These are phyloP conservation scores for Ophioninae sp. DNA, from an alignment of 2,888 invertebrate genomes.

Conservation along the genomic window DNA sequence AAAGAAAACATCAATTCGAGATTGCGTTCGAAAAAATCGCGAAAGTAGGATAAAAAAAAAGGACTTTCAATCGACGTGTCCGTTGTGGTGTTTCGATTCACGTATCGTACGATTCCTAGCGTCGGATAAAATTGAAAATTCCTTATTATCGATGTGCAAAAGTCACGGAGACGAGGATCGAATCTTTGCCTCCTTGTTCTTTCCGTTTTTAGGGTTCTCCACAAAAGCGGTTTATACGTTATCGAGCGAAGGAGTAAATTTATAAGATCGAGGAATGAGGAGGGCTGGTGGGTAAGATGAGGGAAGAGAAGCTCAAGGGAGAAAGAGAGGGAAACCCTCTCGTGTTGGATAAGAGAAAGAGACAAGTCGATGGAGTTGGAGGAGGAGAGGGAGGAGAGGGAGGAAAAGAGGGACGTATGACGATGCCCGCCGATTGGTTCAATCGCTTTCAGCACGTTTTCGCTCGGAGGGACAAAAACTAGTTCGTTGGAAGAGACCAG, in stretches of 20 bases:
- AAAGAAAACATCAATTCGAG: no score
- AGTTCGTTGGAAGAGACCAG: conserved; percentile 65
- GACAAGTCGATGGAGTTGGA: conserved; percentile 32
- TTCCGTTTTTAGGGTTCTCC: conserved; percentile 28
- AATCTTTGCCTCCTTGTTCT: conserved; percentile 20
- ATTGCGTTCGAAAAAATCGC: no score
- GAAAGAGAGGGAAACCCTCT: conserved; percentile 32
- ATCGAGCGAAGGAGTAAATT: conserved; percentile 54
- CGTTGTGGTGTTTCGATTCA: no score
- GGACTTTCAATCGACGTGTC: no score
- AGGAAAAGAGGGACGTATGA: conserved; percentile 39
- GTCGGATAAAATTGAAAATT: no score
- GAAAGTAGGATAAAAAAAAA: no score
- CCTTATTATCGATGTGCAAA: no score
- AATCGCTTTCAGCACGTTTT: conserved; percentile 65
- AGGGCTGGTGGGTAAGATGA: conserved; percentile 53
- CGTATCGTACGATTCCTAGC: no score
- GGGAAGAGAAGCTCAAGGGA: conserved; percentile 10
- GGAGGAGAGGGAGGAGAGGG: conserved; percentile 46
- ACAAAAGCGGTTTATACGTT: conserved; percentile 33
- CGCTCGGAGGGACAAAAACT: conserved; percentile 72
- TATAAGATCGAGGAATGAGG: conserved; percentile 55
- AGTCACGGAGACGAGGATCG: not conserved
- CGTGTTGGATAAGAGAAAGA: conserved; percentile 38
- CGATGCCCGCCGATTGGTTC: conserved; percentile 61